Evolutionary conservation across 2,113 vertebrate genomes (phyloP), one percentile per base, ranked within the genome.

Genomic region (Oreotrochilus melanogaster): DNA sequence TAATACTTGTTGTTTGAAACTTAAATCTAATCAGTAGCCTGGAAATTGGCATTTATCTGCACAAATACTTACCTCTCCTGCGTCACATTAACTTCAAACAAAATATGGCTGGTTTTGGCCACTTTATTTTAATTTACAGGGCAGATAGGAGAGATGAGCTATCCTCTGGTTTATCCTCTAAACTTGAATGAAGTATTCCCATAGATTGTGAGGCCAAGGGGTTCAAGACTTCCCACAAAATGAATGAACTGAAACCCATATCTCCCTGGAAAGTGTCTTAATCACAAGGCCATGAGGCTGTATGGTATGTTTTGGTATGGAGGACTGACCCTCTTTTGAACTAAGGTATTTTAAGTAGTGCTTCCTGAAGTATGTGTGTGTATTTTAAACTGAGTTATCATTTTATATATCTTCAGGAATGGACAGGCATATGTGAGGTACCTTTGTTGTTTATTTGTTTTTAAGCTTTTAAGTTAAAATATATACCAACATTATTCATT

Each of bases 221-320:
- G 11, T 53, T 70, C 27, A 65, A 84, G 42, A 31, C 3, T 51
- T 72, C 37, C 21, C 37, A 65, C 12, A 45, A 47, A 80, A 48
- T 13, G 6, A 67, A 28, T 17, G 13, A 50, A 61, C 8, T 25
- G 54, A 61, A 84, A 73, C 53, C 24, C 8, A 1, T 13, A n/a
- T 17, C n/a, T 78, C 56, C 35, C 27, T 69, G 37, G 69, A 45
- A 76, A 65, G 11, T 23, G 16, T 56, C 66, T 58, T 51, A 64
- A 33, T 3, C 7, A 17, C 9, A 33, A 39, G 21, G 9, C 18
- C 53, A 27, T 48, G 60, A 80, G 42, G 5, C 12, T 51, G 39
- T 12, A 9, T 0, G 1, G 8, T 61, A 27, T 25, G 5, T 17
- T 76, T n/a, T 48, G 28, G 7, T n/a, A 14, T 3, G 9, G 53